These are phyloP conservation scores for Miltochrista miniata DNA, from an alignment of 2,888 invertebrate genomes.

Conservation along the genomic window DNA sequence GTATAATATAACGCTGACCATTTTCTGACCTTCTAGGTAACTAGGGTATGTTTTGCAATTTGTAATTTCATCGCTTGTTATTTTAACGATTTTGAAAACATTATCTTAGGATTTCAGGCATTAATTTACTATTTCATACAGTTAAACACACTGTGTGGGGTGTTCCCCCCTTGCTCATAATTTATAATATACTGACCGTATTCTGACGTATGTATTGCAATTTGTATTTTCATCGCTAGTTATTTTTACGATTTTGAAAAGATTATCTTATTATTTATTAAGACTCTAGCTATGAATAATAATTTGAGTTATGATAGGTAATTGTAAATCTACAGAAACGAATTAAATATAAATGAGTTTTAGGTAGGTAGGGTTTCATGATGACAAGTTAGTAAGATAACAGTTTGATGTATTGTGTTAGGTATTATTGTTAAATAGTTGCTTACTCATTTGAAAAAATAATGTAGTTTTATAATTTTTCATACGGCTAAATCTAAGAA, in stretches of 20 bases:
- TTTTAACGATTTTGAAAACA: background rate
- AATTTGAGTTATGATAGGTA: background rate
- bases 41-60: background rate
- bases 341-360: no score
- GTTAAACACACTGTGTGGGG: constrained; percentile 17
- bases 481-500: no score
- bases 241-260: background rate
- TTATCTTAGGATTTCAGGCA: constrained; percentile 2
- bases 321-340: no score
- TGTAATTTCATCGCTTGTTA: background rate
- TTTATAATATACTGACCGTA: constrained; percentile 8
- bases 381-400: no score
- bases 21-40: background rate
- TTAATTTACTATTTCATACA: constrained; percentile 23
- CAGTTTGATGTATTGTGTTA: no score
- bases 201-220: background rate
- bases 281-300: background rate
- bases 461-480: no score
- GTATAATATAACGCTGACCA: constrained; percentile 3
- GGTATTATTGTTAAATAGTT: no score
- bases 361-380: no score
- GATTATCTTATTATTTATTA: background rate
- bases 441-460: no score
- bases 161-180: constrained; percentile 17
- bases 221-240: background rate